Evolutionary conservation across 35 echinoderm and acorn worm genomes (phyloP).

Genomic region (Holothuria glaberrima): DNA sequence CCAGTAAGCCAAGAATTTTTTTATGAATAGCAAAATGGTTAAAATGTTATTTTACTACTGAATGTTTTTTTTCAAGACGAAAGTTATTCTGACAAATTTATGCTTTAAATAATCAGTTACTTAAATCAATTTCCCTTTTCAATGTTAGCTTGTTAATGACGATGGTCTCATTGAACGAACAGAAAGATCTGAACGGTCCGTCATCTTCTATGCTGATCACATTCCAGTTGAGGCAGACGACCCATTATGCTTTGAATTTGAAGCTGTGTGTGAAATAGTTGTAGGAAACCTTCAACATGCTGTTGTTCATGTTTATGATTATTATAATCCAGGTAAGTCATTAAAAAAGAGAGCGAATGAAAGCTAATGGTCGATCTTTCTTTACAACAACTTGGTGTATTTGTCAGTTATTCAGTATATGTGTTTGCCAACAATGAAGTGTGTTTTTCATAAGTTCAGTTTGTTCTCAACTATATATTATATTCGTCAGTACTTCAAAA

Average conservation of each 20-base stretch:
- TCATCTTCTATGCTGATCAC: constrained; percentile 34
- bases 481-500: too few relatives aligned
- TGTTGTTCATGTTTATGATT: constrained; percentile 23
- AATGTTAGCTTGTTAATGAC: neutral
- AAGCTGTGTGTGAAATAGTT: neutral
- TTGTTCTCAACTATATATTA: too few relatives aligned
- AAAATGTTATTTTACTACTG: too few relatives aligned
- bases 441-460: too few relatives aligned
- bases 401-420: neutral
- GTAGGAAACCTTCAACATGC: neutral
- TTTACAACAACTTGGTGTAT: too few relatives aligned
- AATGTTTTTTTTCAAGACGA: too few relatives aligned
- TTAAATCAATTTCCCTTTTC: neutral
- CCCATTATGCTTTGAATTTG: neutral
- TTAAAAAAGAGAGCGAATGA: too few relatives aligned
- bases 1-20: too few relatives aligned
- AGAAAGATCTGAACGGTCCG: constrained; percentile 1
- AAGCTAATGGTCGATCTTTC: too few relatives aligned
- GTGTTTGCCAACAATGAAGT: too few relatives aligned
- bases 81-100: too few relatives aligned
- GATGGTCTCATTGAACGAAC: neutral
- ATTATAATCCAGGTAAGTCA: constrained; percentile 30
- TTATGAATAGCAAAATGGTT: too few relatives aligned
- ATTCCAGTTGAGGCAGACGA: neutral
- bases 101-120: neutral